Percentiles rank a stretch among this genome's conserved stretches.
Evolutionary conservation across 1,140 invertebrate species (phyloP).

Genomic region (Drosophila miranda): DNA sequence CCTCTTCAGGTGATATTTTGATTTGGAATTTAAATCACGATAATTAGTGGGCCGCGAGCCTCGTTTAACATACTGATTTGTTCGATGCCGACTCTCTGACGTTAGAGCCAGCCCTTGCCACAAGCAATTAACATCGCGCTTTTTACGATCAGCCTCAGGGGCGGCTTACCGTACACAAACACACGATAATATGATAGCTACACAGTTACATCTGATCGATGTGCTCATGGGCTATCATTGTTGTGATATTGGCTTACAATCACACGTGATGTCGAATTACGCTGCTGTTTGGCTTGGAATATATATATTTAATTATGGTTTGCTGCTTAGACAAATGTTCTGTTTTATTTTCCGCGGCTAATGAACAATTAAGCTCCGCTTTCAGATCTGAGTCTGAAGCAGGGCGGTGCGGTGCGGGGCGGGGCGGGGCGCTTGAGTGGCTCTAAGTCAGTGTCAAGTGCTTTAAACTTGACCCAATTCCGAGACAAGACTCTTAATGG

Average conservation of each 20-base stretch:
- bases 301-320: conserved; percentile 17
- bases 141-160: conserved; percentile 1
- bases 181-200: not conserved
- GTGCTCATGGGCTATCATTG: conserved; percentile 27
- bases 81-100: no score
- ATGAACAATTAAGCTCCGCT: conserved; percentile 19
- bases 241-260: conserved; percentile 28
- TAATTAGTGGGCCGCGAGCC: no score
- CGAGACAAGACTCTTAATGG: conserved; percentile 21
- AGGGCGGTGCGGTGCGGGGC: no score
- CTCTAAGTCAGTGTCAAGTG: conserved; percentile 55
- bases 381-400: not conserved
- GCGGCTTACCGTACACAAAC: not conserved
- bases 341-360: conserved; percentile 10
- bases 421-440: not conserved
- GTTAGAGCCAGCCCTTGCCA: not conserved
- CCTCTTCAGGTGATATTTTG: not conserved
- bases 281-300: conserved; percentile 4
- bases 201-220: conserved; percentile 46
- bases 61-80: no score
- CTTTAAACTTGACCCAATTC: conserved; percentile 66
- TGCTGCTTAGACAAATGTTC: conserved; percentile 42
- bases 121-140: conserved; percentile 16
- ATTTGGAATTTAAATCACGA: no score
- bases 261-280: conserved; percentile 1